A percentile compares a stretch with the other conserved stretches of the same genome.
phyloP scores from a whole-genome alignment of 2,888 invertebrate species.

The Alcis repandata region DNA sequence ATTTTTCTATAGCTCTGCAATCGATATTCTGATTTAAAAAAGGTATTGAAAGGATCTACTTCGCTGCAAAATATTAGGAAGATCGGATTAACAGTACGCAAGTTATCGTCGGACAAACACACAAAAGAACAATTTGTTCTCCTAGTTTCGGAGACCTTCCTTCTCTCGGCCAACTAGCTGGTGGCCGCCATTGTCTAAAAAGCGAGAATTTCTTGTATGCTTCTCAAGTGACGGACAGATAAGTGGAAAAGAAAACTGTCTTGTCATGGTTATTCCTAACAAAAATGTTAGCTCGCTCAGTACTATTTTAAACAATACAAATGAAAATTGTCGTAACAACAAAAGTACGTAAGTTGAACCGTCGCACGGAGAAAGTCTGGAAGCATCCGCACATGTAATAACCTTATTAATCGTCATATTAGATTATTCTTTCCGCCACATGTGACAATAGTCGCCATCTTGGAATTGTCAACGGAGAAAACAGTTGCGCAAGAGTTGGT shows the following conservation, averaged over 20 bases:
- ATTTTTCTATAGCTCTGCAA: no score
- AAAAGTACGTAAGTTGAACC: constrained; percentile 6
- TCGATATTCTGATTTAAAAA: no score
- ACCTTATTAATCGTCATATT: constrained; percentile 66
- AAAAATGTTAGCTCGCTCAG: not conserved
- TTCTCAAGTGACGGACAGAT: no score
- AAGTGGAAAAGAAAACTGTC: not conserved
- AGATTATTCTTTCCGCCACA: constrained; percentile 64
- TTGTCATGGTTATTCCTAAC: not conserved
- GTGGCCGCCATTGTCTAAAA: no score
- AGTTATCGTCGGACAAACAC: no score
- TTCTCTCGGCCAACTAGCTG: no score
- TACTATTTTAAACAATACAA: not conserved
- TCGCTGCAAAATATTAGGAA: no score
- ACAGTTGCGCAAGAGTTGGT: constrained; percentile 67
- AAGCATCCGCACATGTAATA: constrained; percentile 74
- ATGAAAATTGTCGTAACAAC: not conserved
- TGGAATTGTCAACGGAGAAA: constrained; percentile 59
- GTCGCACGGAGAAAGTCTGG: constrained; percentile 36
- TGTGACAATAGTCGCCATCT: constrained; percentile 54
- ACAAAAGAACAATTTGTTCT: not conserved
- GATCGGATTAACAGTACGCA: no score
- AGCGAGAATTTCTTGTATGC: no score
- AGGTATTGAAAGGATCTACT: no score
- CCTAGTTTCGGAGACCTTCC: not conserved